Base-by-base conservation (phyloP, 2,797 vertebrate genomes). In the Otus scops region DNA sequence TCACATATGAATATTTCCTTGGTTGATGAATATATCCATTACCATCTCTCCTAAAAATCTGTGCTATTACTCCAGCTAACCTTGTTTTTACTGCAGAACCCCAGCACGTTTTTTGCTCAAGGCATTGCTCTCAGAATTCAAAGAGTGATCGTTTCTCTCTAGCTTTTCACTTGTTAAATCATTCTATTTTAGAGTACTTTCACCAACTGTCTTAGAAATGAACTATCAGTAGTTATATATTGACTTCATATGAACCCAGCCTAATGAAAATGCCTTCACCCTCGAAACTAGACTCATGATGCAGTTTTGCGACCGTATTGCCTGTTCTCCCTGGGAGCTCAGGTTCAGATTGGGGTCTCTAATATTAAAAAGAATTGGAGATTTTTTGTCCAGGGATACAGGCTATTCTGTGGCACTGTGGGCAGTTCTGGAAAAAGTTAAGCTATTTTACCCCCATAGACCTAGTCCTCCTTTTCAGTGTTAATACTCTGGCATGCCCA, bases 181-280 rank as follows among this genome's bases (percentile, higher is more conserved):
- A 10, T 28, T 34, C 43, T 34, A 5, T 32, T 32, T 39, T 18
- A 64, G 30, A 17, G 16, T n/a, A 36, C 21, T 71, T 39, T 28
- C 50, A 84, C 26, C 18, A 82, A 3, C 50, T 41, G 27, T 4
- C 68, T 28, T 11, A 48, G 20, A 39, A 71, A 36, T 6, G 23
- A 48, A 9, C 13, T 1, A 48, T 34, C 21, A 53, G 54, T 6
- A 48, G 9, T 61, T 20, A n/a, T 5, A 32, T 6, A 48, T 3
- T 5, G 18, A 28, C 16, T 20, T 20, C 26, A 38, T 18, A 39
- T 0, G 0, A 59, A 15, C 26, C 9, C 54, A 69, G 50, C 7
- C 30, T n/a, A 34, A 53, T 4, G 5, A 32, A 41, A 71, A 56
- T 9, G 22, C 70, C 70, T 64, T 41, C 48, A n/a, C 28, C 50